A percentile compares a stretch with the other conserved stretches of the same genome.
phyloP scores from a whole-genome alignment of 2,113 vertebrate genomes.

The Chionodraco myersi region DNA sequence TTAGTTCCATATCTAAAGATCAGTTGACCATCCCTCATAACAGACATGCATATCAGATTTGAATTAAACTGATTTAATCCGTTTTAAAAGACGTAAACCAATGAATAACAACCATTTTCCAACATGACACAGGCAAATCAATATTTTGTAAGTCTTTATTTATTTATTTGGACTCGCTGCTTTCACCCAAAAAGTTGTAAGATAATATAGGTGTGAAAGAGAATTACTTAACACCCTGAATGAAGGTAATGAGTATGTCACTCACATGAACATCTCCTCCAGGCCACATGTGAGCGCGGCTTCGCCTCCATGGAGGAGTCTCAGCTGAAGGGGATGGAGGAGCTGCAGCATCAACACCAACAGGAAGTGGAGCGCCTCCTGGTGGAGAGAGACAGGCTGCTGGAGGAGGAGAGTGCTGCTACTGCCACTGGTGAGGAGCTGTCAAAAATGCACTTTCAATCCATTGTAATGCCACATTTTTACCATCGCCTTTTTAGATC shows the following conservation, averaged over 20 bases:
- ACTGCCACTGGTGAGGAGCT: slow-evolving; percentile 72
- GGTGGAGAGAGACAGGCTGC: slow-evolving; percentile 74
- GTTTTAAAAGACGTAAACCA: too few relatives aligned
- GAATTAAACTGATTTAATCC: neutral
- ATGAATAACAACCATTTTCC: neutral
- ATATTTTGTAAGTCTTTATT: neutral
- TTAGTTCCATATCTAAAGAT: too few relatives aligned
- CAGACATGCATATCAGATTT: neutral
- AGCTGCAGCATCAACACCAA: slow-evolving; percentile 75
- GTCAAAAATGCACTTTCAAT: too few relatives aligned
- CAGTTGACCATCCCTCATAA: neutral
- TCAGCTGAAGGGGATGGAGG: slow-evolving; percentile 72
- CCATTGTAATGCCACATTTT: too few relatives aligned
- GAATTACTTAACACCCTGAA: neutral
- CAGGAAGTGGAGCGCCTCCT: slow-evolving; percentile 73
- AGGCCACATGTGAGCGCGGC: slow-evolving; percentile 71
- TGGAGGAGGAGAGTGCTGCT: slow-evolving; percentile 80
- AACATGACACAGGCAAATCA: neutral
- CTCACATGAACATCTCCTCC: neutral
- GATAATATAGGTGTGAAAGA: neutral
- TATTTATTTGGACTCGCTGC: neutral
- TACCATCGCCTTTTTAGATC: too few relatives aligned
- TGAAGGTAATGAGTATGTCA: neutral
- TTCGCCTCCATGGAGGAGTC: slow-evolving; percentile 74
- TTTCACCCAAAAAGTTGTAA: neutral